These are phyloP conservation scores for Castor canadensis DNA, from an alignment of 2,113 vertebrate species.

Conservation along the genomic window DNA sequence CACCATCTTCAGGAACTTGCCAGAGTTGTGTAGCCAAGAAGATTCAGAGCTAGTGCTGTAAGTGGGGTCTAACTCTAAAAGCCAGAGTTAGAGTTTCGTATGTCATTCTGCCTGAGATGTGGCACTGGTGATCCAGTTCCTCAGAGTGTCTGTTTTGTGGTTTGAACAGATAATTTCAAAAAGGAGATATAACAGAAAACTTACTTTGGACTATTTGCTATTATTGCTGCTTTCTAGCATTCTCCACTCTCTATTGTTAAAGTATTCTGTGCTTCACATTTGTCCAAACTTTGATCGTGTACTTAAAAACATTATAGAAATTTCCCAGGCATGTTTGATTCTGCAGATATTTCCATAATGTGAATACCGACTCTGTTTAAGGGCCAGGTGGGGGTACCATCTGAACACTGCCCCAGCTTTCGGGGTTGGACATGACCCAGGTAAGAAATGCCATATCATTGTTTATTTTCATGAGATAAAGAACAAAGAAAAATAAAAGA, in stretches of 20 bases:
- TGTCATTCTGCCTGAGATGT: not conserved
- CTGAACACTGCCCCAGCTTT: not conserved
- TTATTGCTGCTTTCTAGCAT: not conserved
- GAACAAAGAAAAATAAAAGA: conserved; percentile 37
- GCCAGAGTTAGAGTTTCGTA: not conserved
- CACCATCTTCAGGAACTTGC: not conserved
- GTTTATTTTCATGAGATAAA: conserved; percentile 65
- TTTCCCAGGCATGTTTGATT: not conserved
- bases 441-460: not conserved
- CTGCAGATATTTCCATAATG: not conserved
- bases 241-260: not conserved
- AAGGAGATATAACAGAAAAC: not conserved
- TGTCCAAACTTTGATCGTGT: conserved; percentile 5
- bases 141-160: not conserved
- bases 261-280: not conserved
- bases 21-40: not conserved
- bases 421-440: not conserved
- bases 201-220: not conserved
- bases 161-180: conserved; percentile 9
- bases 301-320: not conserved
- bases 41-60: not conserved
- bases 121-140: not conserved
- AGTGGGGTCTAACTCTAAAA: not conserved
- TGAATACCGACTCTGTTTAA: not conserved
- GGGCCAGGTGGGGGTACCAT: not conserved